These are phyloP conservation scores for Uloborus diversus DNA, from an alignment of 1,140 invertebrate genomes.

Conservation along the genomic window DNA sequence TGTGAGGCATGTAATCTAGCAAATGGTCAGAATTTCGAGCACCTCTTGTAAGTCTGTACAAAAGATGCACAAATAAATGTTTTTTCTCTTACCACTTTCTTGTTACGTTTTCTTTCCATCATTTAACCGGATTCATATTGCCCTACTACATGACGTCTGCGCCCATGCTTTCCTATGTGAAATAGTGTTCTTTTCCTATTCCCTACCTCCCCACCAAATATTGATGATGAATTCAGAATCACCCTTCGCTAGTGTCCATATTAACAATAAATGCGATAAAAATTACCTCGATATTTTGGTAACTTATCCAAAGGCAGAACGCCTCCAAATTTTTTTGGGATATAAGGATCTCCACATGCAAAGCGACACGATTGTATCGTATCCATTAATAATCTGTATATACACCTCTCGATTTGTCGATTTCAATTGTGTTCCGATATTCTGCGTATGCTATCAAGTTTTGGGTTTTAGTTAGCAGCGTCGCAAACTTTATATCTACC, in stretches of 20 bases:
- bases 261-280: not conserved
- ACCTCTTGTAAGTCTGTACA: no score
- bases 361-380: not conserved
- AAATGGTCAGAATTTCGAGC: no score
- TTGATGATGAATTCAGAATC: no score
- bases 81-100: no score
- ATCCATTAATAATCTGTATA: constrained; percentile 3
- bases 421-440: constrained; percentile 7
- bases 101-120: no score
- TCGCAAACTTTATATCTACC: constrained; percentile 5
- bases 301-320: not conserved
- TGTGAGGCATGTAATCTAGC: no score
- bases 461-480: not conserved
- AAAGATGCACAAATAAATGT: no score
- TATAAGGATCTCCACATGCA: not conserved
- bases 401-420: not conserved
- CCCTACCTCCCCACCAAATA: no score
- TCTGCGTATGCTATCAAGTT: constrained; percentile 10
- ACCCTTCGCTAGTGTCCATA: not conserved
- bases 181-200: no score
- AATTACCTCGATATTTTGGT: not conserved
- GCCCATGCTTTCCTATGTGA: no score
- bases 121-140: no score
- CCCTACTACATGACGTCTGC: no score
- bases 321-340: not conserved